phyloP scores from a whole-genome alignment of 2,888 invertebrate species.

The Helobdella robusta region DNA sequence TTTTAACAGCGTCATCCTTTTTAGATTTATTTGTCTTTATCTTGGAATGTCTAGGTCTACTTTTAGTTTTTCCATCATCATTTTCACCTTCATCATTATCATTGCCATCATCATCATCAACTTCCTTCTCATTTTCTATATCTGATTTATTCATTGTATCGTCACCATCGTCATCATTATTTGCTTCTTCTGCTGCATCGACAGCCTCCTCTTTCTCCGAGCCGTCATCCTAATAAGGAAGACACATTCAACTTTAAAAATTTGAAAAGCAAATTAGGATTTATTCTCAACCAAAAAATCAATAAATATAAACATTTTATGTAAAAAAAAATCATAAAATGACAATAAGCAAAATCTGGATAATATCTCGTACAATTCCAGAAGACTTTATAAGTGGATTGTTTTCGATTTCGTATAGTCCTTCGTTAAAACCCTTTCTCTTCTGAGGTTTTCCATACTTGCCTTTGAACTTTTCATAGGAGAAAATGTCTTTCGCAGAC shows the following conservation, averaged over 20 bases:
- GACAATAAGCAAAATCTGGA: slow-evolving; percentile 5
- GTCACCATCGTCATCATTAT: background rate
- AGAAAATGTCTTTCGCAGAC: slow-evolving; percentile 75
- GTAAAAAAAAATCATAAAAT: background rate
- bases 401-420: slow-evolving; percentile 74
- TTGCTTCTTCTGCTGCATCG: slow-evolving; percentile 16
- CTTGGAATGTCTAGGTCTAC: too few relatives aligned
- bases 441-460: slow-evolving; percentile 71
- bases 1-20: too few relatives aligned
- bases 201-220: background rate
- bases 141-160: background rate
- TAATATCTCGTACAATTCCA: slow-evolving; percentile 25
- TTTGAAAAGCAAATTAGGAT: background rate
- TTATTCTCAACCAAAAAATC: background rate
- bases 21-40: too few relatives aligned
- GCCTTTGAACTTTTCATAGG: slow-evolving; percentile 69
- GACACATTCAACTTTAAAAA: slow-evolving; percentile 13
- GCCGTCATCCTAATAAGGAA: too few relatives aligned
- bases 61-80: too few relatives aligned
- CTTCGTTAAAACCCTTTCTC: slow-evolving; percentile 71
- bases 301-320: background rate
- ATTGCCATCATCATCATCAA: slow-evolving; percentile 23
- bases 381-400: slow-evolving; percentile 52
- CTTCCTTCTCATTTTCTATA: slow-evolving; percentile 4
- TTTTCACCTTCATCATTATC: slow-evolving; percentile 40